Conservation (phyloP, 2,888 invertebrate genomes). For the Hanleya hanleyi region DNA sequence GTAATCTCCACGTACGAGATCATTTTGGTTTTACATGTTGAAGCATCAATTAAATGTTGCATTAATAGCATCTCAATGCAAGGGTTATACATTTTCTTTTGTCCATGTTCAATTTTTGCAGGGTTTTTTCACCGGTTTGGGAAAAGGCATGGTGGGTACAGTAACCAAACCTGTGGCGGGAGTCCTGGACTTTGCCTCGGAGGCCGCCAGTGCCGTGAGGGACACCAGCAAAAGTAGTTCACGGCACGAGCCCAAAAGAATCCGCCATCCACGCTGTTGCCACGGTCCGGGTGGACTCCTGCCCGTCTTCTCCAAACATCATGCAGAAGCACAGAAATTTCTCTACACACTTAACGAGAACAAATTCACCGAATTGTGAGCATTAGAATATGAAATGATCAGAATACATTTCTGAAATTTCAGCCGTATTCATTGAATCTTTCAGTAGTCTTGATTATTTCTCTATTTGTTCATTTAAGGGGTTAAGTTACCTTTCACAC, state of each 20-base stretch:
- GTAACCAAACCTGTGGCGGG: slow-evolving; percentile 97
- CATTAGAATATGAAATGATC: too few relatives aligned
- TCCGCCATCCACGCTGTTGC: slow-evolving; percentile 80
- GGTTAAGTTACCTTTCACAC: too few relatives aligned
- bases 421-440: too few relatives aligned
- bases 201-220: slow-evolving; percentile 91
- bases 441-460: too few relatives aligned
- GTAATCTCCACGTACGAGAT: too few relatives aligned
- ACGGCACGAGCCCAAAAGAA: slow-evolving; percentile 66
- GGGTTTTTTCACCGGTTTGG: slow-evolving; percentile 89
- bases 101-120: too few relatives aligned
- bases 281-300: slow-evolving; percentile 87
- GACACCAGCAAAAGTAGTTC: slow-evolving; percentile 76
- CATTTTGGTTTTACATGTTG: too few relatives aligned
- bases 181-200: slow-evolving; percentile 93
- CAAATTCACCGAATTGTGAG: slow-evolving; percentile 82
- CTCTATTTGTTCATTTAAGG: too few relatives aligned
- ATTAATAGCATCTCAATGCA: too few relatives aligned
- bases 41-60: too few relatives aligned
- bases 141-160: slow-evolving; percentile 94
- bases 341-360: slow-evolving; percentile 83
- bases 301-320: slow-evolving; percentile 85
- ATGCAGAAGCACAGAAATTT: slow-evolving; percentile 87
- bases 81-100: too few relatives aligned
- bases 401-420: too few relatives aligned